Percentiles rank a stretch among this genome's conserved stretches.
These are phyloP conservation scores for Plusia festucae DNA, from an alignment of 2,888 invertebrate species.

Conservation along the genomic window DNA sequence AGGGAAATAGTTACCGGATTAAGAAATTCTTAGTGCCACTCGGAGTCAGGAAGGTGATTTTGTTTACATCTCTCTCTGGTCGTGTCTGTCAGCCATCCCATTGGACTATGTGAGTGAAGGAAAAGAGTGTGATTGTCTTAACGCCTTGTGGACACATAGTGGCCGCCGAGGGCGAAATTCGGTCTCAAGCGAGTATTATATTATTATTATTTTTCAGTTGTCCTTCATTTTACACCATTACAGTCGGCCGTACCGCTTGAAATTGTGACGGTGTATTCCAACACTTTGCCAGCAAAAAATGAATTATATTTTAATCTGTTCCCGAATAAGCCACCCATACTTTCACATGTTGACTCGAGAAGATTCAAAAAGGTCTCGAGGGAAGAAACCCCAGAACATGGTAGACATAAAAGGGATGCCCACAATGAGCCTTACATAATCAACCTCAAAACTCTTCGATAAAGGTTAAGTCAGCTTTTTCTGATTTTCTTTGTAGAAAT, in stretches of 20 bases:
- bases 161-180: too few species aligned
- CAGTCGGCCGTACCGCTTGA: slow-evolving; percentile 21
- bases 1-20: too few species aligned
- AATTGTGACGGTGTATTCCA: slow-evolving; percentile 21
- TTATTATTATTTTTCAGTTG: slow-evolving; percentile 19
- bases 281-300: fast-evolving
- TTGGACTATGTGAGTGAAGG: too few species aligned
- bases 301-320: neutral
- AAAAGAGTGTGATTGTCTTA: too few species aligned
- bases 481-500: too few species aligned
- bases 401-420: neutral
- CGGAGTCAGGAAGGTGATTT: too few species aligned
- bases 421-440: neutral
- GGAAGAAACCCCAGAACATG: neutral
- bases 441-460: neutral
- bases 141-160: too few species aligned
- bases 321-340: slow-evolving; percentile 25
- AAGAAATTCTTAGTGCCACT: too few species aligned
- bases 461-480: too few species aligned
- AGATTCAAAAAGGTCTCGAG: neutral
- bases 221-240: neutral
- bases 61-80: too few species aligned
- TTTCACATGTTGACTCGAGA: neutral
- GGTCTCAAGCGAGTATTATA: too few species aligned
- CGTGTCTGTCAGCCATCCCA: too few species aligned